Percentiles rank a stretch among this genome's conserved stretches.
These are phyloP conservation scores for Natator depressus DNA, from an alignment of 2,113 vertebrate species.

Conservation along the genomic window DNA sequence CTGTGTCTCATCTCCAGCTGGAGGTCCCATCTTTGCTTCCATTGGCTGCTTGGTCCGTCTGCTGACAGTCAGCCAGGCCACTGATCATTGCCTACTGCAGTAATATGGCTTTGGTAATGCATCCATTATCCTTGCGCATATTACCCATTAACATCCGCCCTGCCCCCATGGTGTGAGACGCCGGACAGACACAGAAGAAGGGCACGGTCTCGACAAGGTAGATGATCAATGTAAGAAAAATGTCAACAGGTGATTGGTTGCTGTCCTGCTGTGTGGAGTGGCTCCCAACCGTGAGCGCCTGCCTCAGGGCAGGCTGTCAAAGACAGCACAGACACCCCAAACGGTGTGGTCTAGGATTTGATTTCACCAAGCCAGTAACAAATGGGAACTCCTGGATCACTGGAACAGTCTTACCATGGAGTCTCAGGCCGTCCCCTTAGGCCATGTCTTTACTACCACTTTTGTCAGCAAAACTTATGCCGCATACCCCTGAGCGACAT, in stretches of 20 bases:
- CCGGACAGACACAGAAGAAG: not conserved
- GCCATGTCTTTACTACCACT: no score
- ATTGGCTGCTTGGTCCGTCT: no score
- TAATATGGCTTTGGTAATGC: not conserved
- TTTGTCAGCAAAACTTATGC: no score
- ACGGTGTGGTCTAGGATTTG: not conserved
- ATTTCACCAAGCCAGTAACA: not conserved
- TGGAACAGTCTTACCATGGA: no score
- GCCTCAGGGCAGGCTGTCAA: not conserved
- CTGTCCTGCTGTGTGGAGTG: not conserved
- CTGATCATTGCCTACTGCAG: not conserved
- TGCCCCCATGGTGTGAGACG: not conserved
- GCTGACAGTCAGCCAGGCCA: not conserved
- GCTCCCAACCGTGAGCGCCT: not conserved
- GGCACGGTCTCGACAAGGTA: not conserved
- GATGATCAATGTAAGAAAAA: not conserved
- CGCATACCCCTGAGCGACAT: no score
- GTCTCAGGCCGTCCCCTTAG: no score
- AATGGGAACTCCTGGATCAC: not conserved
- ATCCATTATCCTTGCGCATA: not conserved
- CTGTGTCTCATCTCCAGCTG: not conserved
- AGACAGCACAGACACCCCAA: no score
- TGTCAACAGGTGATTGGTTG: not conserved
- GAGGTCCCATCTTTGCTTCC: not conserved
- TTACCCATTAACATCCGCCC: not conserved